Conservation (phyloP, 1,140 invertebrate genomes). For the Heliconius eleuchia region DNA sequence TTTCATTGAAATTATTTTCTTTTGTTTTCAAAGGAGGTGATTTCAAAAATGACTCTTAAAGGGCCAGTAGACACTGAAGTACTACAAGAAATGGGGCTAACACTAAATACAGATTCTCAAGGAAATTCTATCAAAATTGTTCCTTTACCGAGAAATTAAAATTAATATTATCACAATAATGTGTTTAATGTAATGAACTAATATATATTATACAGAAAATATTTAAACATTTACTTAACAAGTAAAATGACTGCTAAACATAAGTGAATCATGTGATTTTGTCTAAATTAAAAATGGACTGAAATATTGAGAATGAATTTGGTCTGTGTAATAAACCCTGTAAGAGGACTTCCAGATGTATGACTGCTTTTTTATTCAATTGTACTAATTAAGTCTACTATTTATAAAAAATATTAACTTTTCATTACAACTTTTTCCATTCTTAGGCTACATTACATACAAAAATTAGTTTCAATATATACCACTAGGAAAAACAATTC, state of each 20-base stretch:
- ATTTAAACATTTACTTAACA: neutral
- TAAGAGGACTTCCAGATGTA: neutral
- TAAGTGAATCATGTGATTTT: neutral
- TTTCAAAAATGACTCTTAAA: slow-evolving; percentile 83
- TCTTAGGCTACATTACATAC: neutral
- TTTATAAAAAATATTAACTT: neutral
- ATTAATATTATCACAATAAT: neutral
- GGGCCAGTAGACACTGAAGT: slow-evolving; percentile 82
- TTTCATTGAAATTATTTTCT: neutral
- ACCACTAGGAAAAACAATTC: neutral
- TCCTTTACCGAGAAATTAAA: slow-evolving; percentile 54
- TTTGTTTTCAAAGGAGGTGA: slow-evolving; percentile 75
- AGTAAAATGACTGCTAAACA: slow-evolving; percentile 8
- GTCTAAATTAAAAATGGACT: neutral
- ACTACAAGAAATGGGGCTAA: slow-evolving; percentile 77
- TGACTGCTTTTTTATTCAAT: slow-evolving; percentile 12
- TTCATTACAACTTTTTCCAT: neutral
- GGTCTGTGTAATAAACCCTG: neutral
- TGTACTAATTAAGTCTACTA: neutral
- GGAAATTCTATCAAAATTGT: slow-evolving; percentile 70
- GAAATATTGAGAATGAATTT: neutral
- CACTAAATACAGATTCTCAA: slow-evolving; percentile 69
- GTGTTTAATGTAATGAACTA: neutral
- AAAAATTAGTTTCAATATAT: neutral
- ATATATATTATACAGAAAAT: neutral